Conservation (phyloP, 2,113 vertebrate species). For the Cichladusa arquata region DNA sequence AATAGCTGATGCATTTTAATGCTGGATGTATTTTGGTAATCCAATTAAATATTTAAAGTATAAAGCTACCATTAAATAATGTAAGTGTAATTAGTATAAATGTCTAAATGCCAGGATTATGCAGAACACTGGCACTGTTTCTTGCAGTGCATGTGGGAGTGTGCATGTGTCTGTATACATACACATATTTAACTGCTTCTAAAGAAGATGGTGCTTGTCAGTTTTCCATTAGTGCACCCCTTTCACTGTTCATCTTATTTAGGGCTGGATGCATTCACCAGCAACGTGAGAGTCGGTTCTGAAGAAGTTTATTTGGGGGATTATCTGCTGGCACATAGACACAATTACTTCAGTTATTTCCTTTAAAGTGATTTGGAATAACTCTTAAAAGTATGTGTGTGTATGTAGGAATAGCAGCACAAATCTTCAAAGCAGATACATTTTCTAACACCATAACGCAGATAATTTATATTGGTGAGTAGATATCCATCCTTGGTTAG, state of each 20-base stretch:
- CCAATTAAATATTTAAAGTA: not conserved
- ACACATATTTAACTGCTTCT: not conserved
- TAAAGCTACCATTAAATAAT: conserved; percentile 1
- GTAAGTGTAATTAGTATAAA: not conserved
- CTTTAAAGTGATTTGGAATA: not conserved
- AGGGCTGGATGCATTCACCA: not conserved
- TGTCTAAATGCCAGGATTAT: not conserved
- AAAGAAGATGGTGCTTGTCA: not conserved
- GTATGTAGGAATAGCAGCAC: not conserved
- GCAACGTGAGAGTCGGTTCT: not conserved
- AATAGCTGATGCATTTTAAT: not conserved
- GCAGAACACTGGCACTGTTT: not conserved
- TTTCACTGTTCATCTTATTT: not conserved
- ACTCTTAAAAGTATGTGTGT: not conserved
- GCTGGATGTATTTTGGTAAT: not conserved
- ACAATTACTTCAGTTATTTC: not conserved
- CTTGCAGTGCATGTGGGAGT: not conserved
- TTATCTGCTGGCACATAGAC: not conserved
- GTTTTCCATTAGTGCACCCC: not conserved
- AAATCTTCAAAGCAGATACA: not conserved
- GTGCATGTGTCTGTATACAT: not conserved
- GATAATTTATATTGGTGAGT: not conserved
- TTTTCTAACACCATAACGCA: not conserved
- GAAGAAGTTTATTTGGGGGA: not conserved
- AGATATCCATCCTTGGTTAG: not conserved